Base-by-base conservation (phyloP, 2,888 invertebrate species). In the Melanostoma scalare region DNA sequence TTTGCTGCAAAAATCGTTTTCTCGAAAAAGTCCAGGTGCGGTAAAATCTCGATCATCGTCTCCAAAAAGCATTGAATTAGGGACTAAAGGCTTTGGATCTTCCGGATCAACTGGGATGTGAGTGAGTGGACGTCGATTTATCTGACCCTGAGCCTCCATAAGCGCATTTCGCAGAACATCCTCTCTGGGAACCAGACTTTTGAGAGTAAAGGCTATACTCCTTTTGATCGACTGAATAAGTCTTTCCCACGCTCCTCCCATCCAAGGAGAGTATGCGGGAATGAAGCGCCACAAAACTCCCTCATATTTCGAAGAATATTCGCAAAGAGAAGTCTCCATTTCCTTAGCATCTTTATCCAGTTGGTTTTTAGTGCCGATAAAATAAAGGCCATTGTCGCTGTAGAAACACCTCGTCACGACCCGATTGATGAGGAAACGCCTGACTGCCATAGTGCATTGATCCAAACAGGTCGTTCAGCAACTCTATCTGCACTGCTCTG, bases 381-480 rank as follows among this genome's bases (percentile, higher is more conserved):
- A 72, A 36, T 60, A 60, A 3, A 52, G 50, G 2, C 72, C 71
- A 33, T 71, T 71, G 35, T 71, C 71, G 2, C 60, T 60, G 10
- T 71, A 71, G 10, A 71, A 40, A n/a, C 40, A 60, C 9, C 20
- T 33, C 0, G 69, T 50, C 2, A 60, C 55, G 0, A 61, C 61
- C 1, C 53, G 46, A 8, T 60, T 68, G 50, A 65, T 60, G 38
- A 53, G 8, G 31, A 74, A 56, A 4, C 48, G 36, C 1, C 55
- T 31, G 0, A 63, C 6, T 2, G 46, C 38, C 61, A 58, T 36
- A 3, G 50, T 50, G 6, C 58, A 67, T 30, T 68, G 52, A 36
- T 75, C 67, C 50, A 50, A 33, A 20, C 44, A 58, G 53, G 46
- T 65, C 65, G 20, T 65, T 52, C 10, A 61, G 38, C 4, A 73